Conservation (phyloP, 2,888 invertebrate genomes). For the Frankliniella intonsa region DNA sequence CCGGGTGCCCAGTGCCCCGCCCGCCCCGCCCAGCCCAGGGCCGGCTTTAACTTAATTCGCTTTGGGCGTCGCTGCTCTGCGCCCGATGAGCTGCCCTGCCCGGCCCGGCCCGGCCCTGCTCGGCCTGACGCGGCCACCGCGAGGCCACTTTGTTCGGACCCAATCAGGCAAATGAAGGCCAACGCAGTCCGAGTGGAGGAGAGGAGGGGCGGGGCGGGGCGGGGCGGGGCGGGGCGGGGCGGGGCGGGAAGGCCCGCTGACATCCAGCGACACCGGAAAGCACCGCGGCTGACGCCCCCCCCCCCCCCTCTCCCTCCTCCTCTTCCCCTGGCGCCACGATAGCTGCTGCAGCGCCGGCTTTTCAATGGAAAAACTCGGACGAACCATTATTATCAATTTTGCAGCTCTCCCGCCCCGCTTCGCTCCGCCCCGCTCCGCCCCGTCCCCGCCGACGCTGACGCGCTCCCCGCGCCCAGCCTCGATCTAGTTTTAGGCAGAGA, state of each 20-base stretch:
- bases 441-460: background rate
- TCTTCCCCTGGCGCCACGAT: background rate
- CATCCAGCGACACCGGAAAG: constrained; percentile 17
- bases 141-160: constrained; percentile 17
- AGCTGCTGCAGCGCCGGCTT: background rate
- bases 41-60: constrained; percentile 13
- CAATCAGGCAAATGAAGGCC: constrained; percentile 22
- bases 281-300: background rate
- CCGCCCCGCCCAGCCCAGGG: background rate
- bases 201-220: background rate
- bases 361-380: constrained; percentile 22
- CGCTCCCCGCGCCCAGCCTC: background rate
- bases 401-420: background rate
- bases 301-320: background rate
- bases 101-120: background rate
- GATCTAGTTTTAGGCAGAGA: background rate
- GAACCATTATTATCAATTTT: constrained; percentile 23
- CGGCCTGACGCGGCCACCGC: background rate
- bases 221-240: background rate
- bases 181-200: background rate
- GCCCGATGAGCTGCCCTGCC: background rate
- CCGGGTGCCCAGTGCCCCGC: background rate
- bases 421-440: background rate
- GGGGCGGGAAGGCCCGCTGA: background rate
- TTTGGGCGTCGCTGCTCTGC: background rate